Conservation (phyloP, 2,113 vertebrate genomes). For the Melospiza melodia region DNA sequence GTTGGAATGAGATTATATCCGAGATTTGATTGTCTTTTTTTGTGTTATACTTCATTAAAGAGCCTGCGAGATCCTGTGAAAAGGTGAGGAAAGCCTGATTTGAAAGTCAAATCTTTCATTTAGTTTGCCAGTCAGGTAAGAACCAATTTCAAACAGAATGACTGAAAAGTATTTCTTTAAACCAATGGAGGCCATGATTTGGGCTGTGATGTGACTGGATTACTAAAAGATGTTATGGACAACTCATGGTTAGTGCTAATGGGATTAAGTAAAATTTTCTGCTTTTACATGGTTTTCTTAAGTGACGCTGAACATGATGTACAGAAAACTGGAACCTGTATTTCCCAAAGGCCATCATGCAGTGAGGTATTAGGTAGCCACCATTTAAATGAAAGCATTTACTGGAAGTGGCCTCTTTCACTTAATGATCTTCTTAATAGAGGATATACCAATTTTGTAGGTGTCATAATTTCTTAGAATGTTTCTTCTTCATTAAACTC, state of each 20-base stretch:
- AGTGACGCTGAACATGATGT: not conserved
- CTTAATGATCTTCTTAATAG: not conserved
- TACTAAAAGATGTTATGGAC: not conserved
- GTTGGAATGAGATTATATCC: not conserved
- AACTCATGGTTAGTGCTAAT: not conserved
- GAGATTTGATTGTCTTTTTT: not conserved
- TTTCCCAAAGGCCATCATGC: not conserved
- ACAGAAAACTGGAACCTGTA: not conserved
- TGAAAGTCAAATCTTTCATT: not conserved
- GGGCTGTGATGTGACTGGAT: not conserved
- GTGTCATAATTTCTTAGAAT: not conserved
- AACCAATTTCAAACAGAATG: not conserved
- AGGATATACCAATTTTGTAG: not conserved
- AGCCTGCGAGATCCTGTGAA: not conserved
- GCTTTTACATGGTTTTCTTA: not conserved
- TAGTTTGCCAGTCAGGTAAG: not conserved
- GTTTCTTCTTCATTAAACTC: conserved; percentile 4
- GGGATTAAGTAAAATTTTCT: not conserved
- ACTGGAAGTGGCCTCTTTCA: not conserved
- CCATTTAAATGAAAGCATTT: not conserved
- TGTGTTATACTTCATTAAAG: not conserved
- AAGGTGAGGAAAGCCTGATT: not conserved
- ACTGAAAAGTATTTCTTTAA: not conserved
- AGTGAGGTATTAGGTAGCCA: not conserved
- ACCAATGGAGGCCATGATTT: not conserved